Percentiles rank a stretch among this genome's conserved stretches.
Evolutionary conservation across 2,113 vertebrate genomes (phyloP).

Genomic region (Enhydra lutris): DNA sequence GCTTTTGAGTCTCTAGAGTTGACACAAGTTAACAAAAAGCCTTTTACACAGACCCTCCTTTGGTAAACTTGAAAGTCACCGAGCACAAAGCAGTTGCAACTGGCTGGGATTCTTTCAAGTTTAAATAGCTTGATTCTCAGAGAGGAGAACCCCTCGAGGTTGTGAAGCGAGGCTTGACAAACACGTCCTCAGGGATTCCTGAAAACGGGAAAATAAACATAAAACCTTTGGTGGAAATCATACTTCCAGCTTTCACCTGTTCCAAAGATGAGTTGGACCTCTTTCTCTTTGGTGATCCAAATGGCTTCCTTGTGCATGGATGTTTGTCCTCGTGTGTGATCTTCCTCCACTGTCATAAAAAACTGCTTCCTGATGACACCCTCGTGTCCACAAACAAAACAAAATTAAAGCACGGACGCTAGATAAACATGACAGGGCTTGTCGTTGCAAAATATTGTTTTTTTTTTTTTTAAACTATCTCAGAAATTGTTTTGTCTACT

Average conservation of each 20-base stretch:
- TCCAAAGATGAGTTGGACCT: neutral
- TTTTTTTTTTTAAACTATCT: neutral
- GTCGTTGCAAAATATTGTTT: neutral
- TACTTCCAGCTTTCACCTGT: too few species aligned
- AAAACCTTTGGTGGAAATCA: neutral
- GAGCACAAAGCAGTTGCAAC: too few species aligned
- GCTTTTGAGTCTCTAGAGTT: rapidly evolving
- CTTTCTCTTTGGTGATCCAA: neutral
- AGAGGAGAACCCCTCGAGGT: neutral
- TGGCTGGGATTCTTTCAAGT: neutral
- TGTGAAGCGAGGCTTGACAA: neutral
- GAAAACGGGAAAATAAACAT: neutral
- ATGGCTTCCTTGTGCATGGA: neutral
- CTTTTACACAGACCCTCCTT: neutral
- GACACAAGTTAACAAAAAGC: neutral
- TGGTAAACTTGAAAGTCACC: neutral
- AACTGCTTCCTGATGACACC: neutral
- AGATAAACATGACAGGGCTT: neutral
- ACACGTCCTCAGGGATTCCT: neutral
- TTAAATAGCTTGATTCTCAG: neutral
- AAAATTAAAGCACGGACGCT: neutral
- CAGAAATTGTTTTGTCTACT: neutral
- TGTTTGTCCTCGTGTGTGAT: neutral
- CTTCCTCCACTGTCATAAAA: neutral
- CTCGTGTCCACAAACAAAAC: neutral